phyloP scores from a whole-genome alignment of 2,888 invertebrate genomes.

The Plagodis pulveraria region DNA sequence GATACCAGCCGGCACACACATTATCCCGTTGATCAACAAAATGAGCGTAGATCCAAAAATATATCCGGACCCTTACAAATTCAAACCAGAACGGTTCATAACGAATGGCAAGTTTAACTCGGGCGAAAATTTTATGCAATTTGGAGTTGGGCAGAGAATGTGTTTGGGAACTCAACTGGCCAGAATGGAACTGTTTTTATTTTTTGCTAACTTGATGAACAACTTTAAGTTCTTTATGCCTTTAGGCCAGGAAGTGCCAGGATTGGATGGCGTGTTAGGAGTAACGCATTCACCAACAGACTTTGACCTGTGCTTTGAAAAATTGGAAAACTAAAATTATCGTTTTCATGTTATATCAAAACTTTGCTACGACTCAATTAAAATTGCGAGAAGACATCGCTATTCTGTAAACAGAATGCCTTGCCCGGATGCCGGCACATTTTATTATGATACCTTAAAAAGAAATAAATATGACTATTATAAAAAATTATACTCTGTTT shows the following conservation, averaged over 20 bases:
- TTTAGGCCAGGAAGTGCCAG: conserved; percentile 88
- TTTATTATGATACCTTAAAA: too few species aligned
- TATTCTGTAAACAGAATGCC: too few species aligned
- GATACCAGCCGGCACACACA: conserved; percentile 91
- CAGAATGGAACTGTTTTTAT: conserved; percentile 92
- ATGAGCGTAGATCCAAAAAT: conserved; percentile 93
- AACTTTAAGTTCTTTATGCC: conserved; percentile 88
- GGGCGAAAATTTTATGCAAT: conserved; percentile 93
- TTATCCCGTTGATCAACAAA: conserved; percentile 91
- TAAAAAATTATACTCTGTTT: too few species aligned
- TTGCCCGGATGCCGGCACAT: too few species aligned
- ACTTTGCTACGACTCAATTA: too few species aligned
- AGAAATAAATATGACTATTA: too few species aligned
- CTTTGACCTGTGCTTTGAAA: conserved; percentile 43
- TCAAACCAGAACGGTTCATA: conserved; percentile 91
- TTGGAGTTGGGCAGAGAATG: conserved; percentile 93
- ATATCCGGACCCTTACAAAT: conserved; percentile 92
- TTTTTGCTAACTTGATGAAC: conserved; percentile 91
- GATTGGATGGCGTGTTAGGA: conserved; percentile 89
- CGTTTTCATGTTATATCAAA: background rate
- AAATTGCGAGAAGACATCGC: too few species aligned
- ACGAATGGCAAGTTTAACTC: conserved; percentile 88
- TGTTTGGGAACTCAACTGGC: conserved; percentile 93
- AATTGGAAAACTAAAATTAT: conserved; percentile 5
- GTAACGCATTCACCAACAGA: conserved; percentile 89